Evolutionary conservation across 2,113 vertebrate genomes (phyloP), one percentile per base, ranked within the genome.

Genomic region (Otolemur garnettii): DNA sequence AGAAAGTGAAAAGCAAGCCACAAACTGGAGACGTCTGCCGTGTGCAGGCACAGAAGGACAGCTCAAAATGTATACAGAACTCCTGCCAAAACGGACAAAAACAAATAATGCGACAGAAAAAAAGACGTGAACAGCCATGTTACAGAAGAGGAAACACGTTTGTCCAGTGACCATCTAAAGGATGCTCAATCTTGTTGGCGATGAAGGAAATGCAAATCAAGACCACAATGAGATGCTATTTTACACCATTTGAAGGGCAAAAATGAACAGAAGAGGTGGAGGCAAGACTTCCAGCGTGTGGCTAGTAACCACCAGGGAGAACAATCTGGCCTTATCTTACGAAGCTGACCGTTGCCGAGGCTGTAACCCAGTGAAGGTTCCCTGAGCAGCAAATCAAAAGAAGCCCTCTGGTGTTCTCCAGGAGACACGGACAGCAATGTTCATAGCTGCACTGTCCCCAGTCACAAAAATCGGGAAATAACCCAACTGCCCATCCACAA

Each of bases 1-100:
- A 92, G 96, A 96, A 97, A 97, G 95, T 97, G 97, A 92, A 94
- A 93, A 74, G 71, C 72, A 33, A 94, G 91, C 93, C 90, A 55
- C 93, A 80, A 21, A 15, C 78, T 42, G 86, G 45, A 42, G 45
- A 53, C 28, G 60, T 74, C 68, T 19, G 74, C 68, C 17, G 14
- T 1, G 6, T 17, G 10, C 38, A 38, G 7, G 3, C 35, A 1
- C 45, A 50, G 38, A 72, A 80, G 74, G 80, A 1, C 7, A 11
- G 30, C 95, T 89, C 75, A 19, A 89, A 89, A 71, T 9, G 60
- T 30, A 10, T 24, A 18, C 22, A 81, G 64, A 62, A 50, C 35
- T 33, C 60, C 18, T 84, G 86, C 12, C 50, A 35, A 77, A 8
- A 15, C 28, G 5, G 57, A 21, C 33, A 30, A 17, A 21, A 38